Base-by-base conservation (phyloP, 2,797 vertebrate species). In the Lutjanus campechanus region DNA sequence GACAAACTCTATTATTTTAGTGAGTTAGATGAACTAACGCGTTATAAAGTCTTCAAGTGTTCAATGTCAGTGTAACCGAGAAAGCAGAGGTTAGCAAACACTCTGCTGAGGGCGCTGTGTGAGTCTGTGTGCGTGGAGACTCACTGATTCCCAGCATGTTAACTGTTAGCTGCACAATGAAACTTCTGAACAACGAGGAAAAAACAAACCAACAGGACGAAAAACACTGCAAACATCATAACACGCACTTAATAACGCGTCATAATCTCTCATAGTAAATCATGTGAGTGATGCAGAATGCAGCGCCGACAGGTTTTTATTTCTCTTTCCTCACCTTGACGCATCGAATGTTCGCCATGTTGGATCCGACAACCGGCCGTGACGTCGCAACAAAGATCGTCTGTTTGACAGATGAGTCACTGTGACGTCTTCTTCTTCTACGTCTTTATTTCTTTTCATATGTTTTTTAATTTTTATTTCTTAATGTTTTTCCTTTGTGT, bases 341-440 rank as follows among this genome's bases (percentile, higher is more conserved):
- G 51, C 93, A 93, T 25, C 96, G 93, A 82, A 96, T 94, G 69
- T 95, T 95, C 95, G 95, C 95, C 96, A 96, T 96, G 63, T 93
- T 94, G 29, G 79, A 9, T 65, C 53, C 0, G 65, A 25, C 46
- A 43, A 16, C 1, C 36, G 20, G 49, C 49, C 8, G 51, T 79
- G 75, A 84, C 88, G 90, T 90, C 79, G 70, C 60, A 0, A 0
- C 87, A 8, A 36, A 91, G 86, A 77, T 87, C 81, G 51, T 60
- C 0, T 82, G 19, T 64, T 0, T 1, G 1, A 10, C 0, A 13
- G 19, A 59, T 0, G 43, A 29, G 3, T 19, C 73, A 11, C 44
- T 29, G 3, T 11, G 41, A 13, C 1, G 22, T n/a, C 5, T 29
- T n/a, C 40, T 29, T n/a, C 40, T 36, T 22, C 43, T 22, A 36